Conservation (phyloP, 1,140 invertebrate species). For the Linepithema humile region DNA sequence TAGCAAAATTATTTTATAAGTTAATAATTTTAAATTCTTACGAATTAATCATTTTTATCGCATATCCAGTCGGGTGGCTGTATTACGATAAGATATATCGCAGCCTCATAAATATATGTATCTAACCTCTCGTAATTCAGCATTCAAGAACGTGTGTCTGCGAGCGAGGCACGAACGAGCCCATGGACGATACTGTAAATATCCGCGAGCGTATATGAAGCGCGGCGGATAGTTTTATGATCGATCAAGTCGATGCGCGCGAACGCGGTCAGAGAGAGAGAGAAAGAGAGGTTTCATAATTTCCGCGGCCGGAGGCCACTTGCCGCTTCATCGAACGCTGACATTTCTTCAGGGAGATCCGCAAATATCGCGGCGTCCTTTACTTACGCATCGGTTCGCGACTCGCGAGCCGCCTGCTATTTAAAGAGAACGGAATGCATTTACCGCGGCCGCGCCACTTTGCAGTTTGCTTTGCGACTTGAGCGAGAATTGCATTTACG, state of each 20-base stretch:
- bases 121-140: constrained; percentile 12
- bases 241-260: constrained; percentile 29
- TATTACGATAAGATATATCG: neutral
- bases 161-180: neutral
- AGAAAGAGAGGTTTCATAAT: constrained; percentile 40
- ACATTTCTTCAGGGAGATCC: constrained; percentile 25
- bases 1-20: too few species aligned
- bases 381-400: constrained; percentile 38
- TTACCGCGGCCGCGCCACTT: constrained; percentile 32
- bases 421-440: constrained; percentile 64
- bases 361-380: constrained; percentile 49
- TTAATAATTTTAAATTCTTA: too few species aligned
- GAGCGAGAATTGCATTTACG: constrained; percentile 49
- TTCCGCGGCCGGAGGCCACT: constrained; percentile 15
- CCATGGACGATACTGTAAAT: constrained; percentile 34
- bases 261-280: constrained; percentile 12
- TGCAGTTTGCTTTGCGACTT: constrained; percentile 49
- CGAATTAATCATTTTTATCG: neutral
- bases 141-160: neutral
- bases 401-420: constrained; percentile 40
- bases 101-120: neutral
- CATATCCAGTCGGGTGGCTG: neutral
- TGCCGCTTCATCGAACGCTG: constrained; percentile 24
- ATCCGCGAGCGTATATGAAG: constrained; percentile 15
- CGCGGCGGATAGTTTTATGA: constrained; percentile 21